Evolutionary conservation across 92 coral and sea anemone genomes (phyloP).

Genomic region (Phymanthus crucifer): DNA sequence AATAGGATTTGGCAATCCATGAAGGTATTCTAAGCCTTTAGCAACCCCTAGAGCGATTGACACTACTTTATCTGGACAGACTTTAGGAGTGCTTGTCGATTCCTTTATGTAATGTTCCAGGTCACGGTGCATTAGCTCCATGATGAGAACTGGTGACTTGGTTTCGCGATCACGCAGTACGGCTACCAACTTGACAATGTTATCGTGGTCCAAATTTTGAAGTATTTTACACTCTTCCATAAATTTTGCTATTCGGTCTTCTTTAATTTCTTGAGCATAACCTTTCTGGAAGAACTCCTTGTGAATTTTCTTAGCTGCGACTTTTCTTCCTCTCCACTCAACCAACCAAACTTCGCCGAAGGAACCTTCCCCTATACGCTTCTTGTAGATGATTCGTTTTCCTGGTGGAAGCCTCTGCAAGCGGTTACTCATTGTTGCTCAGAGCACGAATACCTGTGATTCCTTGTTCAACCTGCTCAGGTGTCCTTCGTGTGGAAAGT

Average conservation of each 20-base stretch:
- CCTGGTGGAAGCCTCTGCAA: too few relatives aligned
- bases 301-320: slow-evolving; percentile 76
- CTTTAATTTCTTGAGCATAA: slow-evolving; percentile 42
- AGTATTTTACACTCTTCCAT: slow-evolving; percentile 63
- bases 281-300: slow-evolving; percentile 31
- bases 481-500: not conserved
- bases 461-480: not conserved
- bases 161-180: slow-evolving; percentile 54
- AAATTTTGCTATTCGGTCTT: slow-evolving; percentile 40
- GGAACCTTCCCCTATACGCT: slow-evolving; percentile 68
- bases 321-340: slow-evolving; percentile 50
- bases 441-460: not conserved
- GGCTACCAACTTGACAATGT: slow-evolving; percentile 61
- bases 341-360: slow-evolving; percentile 73
- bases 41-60: slow-evolving; percentile 58
- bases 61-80: slow-evolving; percentile 30
- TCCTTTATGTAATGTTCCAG: slow-evolving; percentile 42
- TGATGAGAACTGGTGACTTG: slow-evolving; percentile 62
- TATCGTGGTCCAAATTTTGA: slow-evolving; percentile 56
- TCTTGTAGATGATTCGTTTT: not conserved
- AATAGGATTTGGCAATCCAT: slow-evolving; percentile 42
- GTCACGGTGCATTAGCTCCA: slow-evolving; percentile 72
- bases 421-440: not conserved
- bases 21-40: slow-evolving; percentile 70
- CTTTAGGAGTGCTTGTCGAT: slow-evolving; percentile 56